Percentiles rank a stretch among this genome's conserved stretches.
These are phyloP conservation scores for Drosophila pruinosa DNA, from an alignment of 1,140 invertebrate species.

Conservation along the genomic window DNA sequence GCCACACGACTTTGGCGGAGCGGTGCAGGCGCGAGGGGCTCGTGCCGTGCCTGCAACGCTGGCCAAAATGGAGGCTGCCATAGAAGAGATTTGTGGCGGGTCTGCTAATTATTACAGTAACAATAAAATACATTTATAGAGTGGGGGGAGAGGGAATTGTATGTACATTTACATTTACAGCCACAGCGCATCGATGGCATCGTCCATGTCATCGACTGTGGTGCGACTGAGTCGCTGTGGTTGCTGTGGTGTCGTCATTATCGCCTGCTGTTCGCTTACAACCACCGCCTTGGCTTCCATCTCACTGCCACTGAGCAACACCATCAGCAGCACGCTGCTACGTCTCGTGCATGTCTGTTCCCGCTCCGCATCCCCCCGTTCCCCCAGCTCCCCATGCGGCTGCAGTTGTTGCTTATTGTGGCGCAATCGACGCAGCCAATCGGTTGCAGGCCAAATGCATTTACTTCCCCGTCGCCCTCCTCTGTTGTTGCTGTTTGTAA, in stretches of 20 bases:
- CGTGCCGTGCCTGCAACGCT: constrained; percentile 21
- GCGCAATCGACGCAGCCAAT: constrained; percentile 59
- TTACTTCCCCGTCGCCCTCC: constrained; percentile 46
- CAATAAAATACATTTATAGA: not conserved
- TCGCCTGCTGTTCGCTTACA: constrained; percentile 55
- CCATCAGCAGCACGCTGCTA: constrained; percentile 65
- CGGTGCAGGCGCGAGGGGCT: constrained; percentile 30
- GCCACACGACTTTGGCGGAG: constrained; percentile 15
- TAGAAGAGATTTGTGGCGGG: not conserved
- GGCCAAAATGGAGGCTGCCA: constrained; percentile 16
- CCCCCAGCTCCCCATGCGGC: not conserved
- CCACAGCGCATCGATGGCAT: constrained; percentile 69
- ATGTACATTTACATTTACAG: constrained; percentile 37
- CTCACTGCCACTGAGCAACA: constrained; percentile 59
- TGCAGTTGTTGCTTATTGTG: constrained; percentile 15
- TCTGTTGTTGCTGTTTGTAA: not conserved
- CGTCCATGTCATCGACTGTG: constrained; percentile 53
- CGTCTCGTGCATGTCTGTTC: constrained; percentile 32
- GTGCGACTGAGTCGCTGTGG: constrained; percentile 30
- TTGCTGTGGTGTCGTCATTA: constrained; percentile 15
- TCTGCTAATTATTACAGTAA: not conserved
- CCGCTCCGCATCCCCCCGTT: constrained; percentile 17
- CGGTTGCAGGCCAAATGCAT: constrained; percentile 65
- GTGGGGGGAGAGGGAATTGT: not conserved
- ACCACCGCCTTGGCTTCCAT: constrained; percentile 69